Evolutionary conservation across 2,888 invertebrate species (phyloP).

Genomic region (Corythucha ciliata): DNA sequence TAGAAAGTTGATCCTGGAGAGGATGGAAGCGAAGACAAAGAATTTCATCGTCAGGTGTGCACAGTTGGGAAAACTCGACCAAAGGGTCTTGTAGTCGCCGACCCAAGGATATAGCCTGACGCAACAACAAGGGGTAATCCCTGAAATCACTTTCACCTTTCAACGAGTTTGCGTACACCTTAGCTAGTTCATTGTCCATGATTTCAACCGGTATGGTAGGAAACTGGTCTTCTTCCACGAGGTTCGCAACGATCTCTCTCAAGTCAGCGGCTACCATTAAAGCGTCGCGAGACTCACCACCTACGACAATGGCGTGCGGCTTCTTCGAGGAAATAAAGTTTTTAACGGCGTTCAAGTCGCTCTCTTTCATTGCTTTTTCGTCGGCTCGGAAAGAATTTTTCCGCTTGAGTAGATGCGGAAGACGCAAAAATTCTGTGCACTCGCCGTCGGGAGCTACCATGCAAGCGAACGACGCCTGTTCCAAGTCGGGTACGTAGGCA

Average conservation of each 20-base stretch:
- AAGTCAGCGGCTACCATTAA: conserved; percentile 70
- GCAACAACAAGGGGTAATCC: conserved; percentile 81
- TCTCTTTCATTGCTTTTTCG: conserved; percentile 47
- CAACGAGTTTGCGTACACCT: conserved; percentile 84
- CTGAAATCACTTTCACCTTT: conserved; percentile 75
- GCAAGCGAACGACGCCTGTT: conserved; percentile 79
- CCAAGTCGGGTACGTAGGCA: conserved; percentile 75
- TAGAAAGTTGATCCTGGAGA: conserved; percentile 67
- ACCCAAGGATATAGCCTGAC: conserved; percentile 89
- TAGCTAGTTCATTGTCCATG: conserved; percentile 86
- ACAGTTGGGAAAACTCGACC: conserved; percentile 90
- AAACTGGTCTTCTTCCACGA: conserved; percentile 76
- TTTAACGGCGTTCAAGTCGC: conserved; percentile 57
- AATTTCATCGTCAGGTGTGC: conserved; percentile 93
- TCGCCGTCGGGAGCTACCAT: conserved; percentile 83
- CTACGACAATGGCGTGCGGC: conserved; percentile 86
- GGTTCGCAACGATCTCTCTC: conserved; percentile 59
- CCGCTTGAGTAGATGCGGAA: conserved; percentile 76
- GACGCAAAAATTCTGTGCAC: conserved; percentile 78
- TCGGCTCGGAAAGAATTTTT: conserved; percentile 61
- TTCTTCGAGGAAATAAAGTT: conserved; percentile 83
- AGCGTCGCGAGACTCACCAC: conserved; percentile 85
- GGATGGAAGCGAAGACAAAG: conserved; percentile 87
- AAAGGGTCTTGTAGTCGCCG: conserved; percentile 90
- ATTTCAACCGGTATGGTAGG: conserved; percentile 81